Evolutionary conservation across 64 coral and sea anemone genomes (phyloP).

Genomic region (Platygyra sinensis): DNA sequence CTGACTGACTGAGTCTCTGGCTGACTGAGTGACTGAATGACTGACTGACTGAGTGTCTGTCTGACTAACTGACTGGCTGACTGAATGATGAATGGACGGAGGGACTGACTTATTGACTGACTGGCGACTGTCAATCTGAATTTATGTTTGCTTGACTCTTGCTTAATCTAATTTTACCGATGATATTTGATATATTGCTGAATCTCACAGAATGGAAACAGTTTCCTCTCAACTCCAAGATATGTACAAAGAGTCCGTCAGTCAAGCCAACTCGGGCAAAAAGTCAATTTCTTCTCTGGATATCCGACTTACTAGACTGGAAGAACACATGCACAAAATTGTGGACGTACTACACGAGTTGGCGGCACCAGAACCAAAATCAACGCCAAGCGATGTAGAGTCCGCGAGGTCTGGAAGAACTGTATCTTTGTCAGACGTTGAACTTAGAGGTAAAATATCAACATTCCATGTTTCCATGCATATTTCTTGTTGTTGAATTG

Average conservation of each 20-base stretch:
- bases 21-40: background rate
- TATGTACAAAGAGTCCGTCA: constrained; percentile 44
- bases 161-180: background rate
- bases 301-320: constrained; percentile 24
- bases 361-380: background rate
- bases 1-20: background rate
- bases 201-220: constrained; percentile 34
- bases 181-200: no score
- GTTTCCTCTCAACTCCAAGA: constrained; percentile 55
- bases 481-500: no score
- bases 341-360: constrained; percentile 9
- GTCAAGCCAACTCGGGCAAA: background rate
- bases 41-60: background rate
- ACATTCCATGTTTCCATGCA: no score
- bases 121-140: background rate
- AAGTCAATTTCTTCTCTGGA: constrained; percentile 26
- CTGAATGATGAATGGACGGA: background rate
- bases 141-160: background rate
- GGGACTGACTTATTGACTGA: background rate
- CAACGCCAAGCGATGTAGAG: background rate
- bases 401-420: background rate
- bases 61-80: background rate
- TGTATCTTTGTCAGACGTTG: constrained; percentile 21
- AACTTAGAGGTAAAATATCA: background rate
- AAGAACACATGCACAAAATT: constrained; percentile 59